Conservation (phyloP, 2,888 invertebrate species). For the Xanthia icteritia region DNA sequence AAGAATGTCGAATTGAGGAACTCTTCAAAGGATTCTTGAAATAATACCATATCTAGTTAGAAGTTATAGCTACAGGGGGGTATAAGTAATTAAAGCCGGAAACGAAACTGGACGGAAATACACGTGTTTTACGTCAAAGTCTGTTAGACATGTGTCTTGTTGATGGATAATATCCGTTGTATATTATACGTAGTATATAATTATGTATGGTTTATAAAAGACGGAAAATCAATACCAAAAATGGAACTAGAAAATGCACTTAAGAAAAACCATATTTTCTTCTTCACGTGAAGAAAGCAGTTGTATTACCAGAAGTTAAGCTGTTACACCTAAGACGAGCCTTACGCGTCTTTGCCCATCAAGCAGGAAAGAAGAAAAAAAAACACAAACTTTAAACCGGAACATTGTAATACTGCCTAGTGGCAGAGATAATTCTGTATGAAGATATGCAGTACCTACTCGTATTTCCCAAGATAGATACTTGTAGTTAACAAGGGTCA, state of each 20-base stretch:
- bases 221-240: not conserved
- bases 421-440: not conserved
- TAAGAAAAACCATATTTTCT: not conserved
- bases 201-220: not conserved
- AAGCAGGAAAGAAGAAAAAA: not conserved
- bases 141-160: not conserved
- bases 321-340: not conserved
- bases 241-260: not conserved
- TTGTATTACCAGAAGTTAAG: not conserved
- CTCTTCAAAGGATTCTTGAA: slow-evolving; percentile 25
- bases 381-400: not conserved
- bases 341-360: too few species aligned
- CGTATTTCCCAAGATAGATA: not conserved
- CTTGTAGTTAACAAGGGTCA: not conserved
- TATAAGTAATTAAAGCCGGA: slow-evolving; percentile 15
- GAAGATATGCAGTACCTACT: too few species aligned
- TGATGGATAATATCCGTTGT: not conserved
- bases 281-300: not conserved
- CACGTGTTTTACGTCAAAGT: slow-evolving; percentile 15
- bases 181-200: not conserved
- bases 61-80: not conserved
- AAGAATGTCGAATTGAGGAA: not conserved
- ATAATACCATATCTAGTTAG: slow-evolving; percentile 1
- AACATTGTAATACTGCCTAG: not conserved
- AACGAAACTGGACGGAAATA: slow-evolving; percentile 33